Evolutionary conservation across 1,140 invertebrate genomes (phyloP).

Genomic region (Microplitis demolitor): DNA sequence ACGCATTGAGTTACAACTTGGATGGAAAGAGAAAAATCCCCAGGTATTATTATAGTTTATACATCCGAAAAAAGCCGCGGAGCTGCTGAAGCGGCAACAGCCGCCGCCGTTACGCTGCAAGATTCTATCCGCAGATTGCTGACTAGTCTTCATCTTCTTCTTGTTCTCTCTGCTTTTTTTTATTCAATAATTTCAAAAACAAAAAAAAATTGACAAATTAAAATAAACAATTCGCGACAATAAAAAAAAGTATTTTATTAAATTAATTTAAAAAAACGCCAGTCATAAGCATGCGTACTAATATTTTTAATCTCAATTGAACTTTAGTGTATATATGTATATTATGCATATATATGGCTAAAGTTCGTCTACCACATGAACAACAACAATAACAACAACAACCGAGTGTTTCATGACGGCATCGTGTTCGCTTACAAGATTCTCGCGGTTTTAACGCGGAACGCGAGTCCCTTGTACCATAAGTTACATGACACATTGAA

Average conservation of each 20-base stretch:
- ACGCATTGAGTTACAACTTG: conserved; percentile 43
- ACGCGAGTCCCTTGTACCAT: conserved; percentile 9
- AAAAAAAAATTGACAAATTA: neutral
- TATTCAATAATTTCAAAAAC: conserved; percentile 8
- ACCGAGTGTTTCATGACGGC: conserved; percentile 11
- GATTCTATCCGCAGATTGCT: conserved; percentile 35
- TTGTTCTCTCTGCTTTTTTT: neutral
- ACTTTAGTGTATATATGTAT: neutral
- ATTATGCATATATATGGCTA: neutral
- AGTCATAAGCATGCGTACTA: no score
- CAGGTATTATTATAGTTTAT: conserved; percentile 20
- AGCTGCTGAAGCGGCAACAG: conserved; percentile 22
- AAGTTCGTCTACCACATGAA: neutral
- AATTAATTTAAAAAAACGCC: neutral
- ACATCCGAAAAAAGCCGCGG: conserved; percentile 25
- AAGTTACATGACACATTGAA: conserved; percentile 18
- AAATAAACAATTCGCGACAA: neutral
- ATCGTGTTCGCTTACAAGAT: conserved; percentile 18
- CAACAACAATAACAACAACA: neutral
- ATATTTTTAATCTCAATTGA: neutral
- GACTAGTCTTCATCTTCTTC: neutral
- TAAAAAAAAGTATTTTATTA: neutral
- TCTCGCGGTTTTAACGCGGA: conserved; percentile 15
- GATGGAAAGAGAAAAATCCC: neutral
- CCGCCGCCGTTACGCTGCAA: conserved; percentile 37